Percentiles rank a stretch among this genome's conserved stretches.
These are phyloP conservation scores for Heterohyrax brucei DNA, from an alignment of 2,797 vertebrate species.

Conservation along the genomic window DNA sequence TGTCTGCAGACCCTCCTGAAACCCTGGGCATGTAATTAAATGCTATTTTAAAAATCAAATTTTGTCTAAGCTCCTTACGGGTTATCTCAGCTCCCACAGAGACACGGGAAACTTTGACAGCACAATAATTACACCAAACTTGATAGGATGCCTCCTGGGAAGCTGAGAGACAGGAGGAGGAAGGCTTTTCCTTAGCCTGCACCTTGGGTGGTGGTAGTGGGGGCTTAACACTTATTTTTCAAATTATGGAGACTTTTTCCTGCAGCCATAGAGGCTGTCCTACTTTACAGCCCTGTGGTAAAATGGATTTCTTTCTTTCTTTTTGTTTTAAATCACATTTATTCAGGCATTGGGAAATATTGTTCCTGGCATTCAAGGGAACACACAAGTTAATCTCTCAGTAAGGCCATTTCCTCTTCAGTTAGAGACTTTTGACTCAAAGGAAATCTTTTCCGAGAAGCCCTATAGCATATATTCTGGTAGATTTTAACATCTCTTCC, in stretches of 20 bases:
- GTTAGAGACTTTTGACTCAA: constrained; percentile 60
- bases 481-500: constrained; percentile 38
- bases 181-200: background rate
- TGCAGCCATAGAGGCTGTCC: background rate
- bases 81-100: constrained; percentile 37
- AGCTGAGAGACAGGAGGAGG: background rate
- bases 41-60: constrained; percentile 39
- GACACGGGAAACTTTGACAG: background rate
- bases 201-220: too few relatives aligned
- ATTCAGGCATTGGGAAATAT: constrained; percentile 10
- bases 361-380: constrained; percentile 41
- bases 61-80: background rate
- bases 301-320: constrained; percentile 27
- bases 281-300: background rate
- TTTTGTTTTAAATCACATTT: background rate
- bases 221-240: background rate
- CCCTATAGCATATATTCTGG: background rate
- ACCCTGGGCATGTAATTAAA: constrained; percentile 18
- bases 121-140: background rate
- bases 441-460: constrained; percentile 46
- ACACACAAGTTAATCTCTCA: constrained; percentile 27
- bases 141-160: background rate
- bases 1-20: background rate
- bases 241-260: background rate
- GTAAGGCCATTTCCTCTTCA: constrained; percentile 50